Evolutionary conservation across 2,797 vertebrate genomes (phyloP).

Genomic region (Acanthis flammea): DNA sequence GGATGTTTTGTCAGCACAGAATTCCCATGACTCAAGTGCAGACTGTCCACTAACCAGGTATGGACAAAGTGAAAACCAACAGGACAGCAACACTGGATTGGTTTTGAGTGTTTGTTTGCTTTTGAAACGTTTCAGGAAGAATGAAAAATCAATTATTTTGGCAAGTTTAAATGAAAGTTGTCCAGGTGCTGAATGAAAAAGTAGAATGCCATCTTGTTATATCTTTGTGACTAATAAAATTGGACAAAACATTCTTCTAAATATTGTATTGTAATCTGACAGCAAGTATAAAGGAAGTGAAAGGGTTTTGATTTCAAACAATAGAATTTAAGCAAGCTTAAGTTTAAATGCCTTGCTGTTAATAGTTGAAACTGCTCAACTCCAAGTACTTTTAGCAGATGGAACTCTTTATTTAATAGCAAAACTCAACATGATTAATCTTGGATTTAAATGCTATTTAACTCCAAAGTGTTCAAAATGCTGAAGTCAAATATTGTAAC

Average conservation of each 20-base stretch:
- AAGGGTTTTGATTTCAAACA: background rate
- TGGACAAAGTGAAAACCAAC: background rate
- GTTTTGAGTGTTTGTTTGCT: background rate
- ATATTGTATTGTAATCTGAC: background rate
- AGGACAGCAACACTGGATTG: background rate
- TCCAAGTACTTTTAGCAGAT: slow-evolving; percentile 2
- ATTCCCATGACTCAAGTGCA: background rate
- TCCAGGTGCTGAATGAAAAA: background rate
- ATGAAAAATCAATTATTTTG: background rate
- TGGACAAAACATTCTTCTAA: background rate
- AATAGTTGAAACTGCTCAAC: background rate
- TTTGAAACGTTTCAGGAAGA: background rate
- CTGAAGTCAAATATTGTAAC: slow-evolving; percentile 15
- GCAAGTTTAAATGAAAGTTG: background rate
- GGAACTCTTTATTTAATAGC: background rate
- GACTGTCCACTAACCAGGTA: background rate
- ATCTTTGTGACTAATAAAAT: background rate
- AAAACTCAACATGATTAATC: background rate
- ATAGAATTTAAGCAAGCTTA: background rate
- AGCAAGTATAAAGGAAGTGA: background rate
- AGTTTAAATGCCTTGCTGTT: background rate
- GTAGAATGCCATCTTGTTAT: background rate
- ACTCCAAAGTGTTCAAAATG: background rate
- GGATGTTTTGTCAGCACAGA: background rate
- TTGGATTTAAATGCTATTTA: slow-evolving; percentile 16